Evolutionary conservation across 2,113 vertebrate genomes (phyloP).

Genomic region (Rissa tridactyla): DNA sequence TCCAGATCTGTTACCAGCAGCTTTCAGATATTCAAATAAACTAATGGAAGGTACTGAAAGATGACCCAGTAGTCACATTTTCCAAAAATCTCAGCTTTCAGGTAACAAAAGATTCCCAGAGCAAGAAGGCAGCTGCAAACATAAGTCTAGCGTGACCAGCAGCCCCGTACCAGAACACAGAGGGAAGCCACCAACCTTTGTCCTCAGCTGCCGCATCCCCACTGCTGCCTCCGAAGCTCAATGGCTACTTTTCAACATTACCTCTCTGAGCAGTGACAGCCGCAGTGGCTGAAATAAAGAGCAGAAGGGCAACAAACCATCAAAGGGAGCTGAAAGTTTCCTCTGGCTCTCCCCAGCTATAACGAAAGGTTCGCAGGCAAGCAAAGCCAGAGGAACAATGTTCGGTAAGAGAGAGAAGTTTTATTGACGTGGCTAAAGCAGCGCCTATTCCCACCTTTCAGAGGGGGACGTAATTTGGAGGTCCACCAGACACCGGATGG

Average conservation of each 20-base stretch:
- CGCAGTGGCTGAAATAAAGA: not conserved
- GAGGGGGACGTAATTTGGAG: not conserved
- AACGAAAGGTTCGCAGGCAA: not conserved
- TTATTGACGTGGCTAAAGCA: not conserved
- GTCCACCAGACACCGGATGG: not conserved
- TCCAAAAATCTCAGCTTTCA: not conserved
- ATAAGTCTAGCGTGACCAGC: not conserved
- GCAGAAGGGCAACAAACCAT: not conserved
- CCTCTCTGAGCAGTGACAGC: not conserved
- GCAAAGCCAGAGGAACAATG: not conserved
- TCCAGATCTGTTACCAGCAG: accelerated
- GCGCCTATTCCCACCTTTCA: not conserved
- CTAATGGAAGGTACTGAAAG: not conserved
- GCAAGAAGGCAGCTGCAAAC: not conserved
- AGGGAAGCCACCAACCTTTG: not conserved
- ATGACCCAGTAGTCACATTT: not conserved
- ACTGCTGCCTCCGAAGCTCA: accelerated
- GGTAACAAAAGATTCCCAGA: not conserved
- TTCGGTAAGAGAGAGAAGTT: not conserved
- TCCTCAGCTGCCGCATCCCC: not conserved
- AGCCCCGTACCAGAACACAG: not conserved
- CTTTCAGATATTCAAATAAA: not conserved
- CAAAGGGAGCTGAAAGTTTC: not conserved
- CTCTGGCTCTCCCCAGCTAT: not conserved
- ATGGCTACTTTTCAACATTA: not conserved